Percentiles rank a stretch among this genome's conserved stretches.
Evolutionary conservation across 2,113 vertebrate species (phyloP).

Genomic region (Rhizomys pruinosus): DNA sequence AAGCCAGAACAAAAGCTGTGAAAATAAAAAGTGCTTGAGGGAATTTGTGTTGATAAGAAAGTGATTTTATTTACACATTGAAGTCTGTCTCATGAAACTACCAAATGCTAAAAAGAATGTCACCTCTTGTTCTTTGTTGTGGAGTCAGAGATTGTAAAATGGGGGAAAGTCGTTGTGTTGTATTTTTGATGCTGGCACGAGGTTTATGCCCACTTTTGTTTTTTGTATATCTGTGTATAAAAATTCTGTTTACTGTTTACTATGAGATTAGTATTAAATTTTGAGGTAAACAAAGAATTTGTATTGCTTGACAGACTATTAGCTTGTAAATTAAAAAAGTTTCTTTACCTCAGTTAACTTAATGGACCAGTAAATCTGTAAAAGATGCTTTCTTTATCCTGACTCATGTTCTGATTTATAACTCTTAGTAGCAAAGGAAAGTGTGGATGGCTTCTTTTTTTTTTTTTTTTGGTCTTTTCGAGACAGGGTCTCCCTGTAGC

Average conservation of each 20-base stretch:
- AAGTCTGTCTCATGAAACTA: slow-evolving; percentile 78
- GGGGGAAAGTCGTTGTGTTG: slow-evolving; percentile 73
- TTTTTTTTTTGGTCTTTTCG: too few species aligned
- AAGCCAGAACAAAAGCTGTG: slow-evolving; percentile 82
- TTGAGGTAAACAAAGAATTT: slow-evolving; percentile 85
- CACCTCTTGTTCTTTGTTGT: slow-evolving; percentile 71
- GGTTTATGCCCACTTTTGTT: slow-evolving; percentile 78
- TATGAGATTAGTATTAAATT: slow-evolving; percentile 85
- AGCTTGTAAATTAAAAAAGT: slow-evolving; percentile 88
- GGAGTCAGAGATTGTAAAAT: slow-evolving; percentile 76
- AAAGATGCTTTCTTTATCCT: slow-evolving; percentile 82
- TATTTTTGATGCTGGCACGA: slow-evolving; percentile 83
- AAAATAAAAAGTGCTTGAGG: slow-evolving; percentile 72
- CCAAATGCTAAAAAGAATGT: slow-evolving; percentile 73
- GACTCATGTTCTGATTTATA: slow-evolving; percentile 66
- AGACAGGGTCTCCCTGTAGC: too few species aligned
- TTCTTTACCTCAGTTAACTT: slow-evolving; percentile 93
- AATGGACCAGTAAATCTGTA: slow-evolving; percentile 92
- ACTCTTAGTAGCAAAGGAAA: not conserved
- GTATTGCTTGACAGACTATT: slow-evolving; percentile 86
- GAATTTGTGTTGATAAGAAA: slow-evolving; percentile 57
- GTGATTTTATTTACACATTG: slow-evolving; percentile 55
- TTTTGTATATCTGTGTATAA: slow-evolving; percentile 82
- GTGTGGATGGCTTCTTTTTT: too few species aligned
- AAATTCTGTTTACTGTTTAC: slow-evolving; percentile 89